Conservation (phyloP, 2,113 vertebrate species). For the Dipodomys stephensi region DNA sequence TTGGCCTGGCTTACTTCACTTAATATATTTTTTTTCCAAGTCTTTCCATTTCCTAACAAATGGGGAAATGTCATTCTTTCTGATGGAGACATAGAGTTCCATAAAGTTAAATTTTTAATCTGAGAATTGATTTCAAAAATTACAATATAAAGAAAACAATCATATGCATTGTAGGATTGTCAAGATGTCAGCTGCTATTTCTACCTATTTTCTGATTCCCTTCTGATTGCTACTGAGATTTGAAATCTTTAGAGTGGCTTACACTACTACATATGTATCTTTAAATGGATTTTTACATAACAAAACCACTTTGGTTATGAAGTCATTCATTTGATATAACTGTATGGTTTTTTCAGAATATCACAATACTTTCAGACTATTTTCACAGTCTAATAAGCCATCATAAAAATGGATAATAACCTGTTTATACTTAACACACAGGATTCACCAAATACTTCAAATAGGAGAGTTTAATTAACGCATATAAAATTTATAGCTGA, state of each 20-base stretch:
- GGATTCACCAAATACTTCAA: neutral
- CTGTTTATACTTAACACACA: neutral
- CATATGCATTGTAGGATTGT: neutral
- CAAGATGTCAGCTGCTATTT: neutral
- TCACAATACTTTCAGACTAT: neutral
- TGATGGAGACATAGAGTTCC: too few species aligned
- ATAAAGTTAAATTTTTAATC: too few species aligned
- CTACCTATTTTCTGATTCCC: neutral
- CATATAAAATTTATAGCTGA: neutral
- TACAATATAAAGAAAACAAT: neutral
- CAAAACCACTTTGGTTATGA: neutral
- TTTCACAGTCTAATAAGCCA: neutral
- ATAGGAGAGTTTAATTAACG: neutral
- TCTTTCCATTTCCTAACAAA: too few species aligned
- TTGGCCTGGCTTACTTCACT: too few species aligned
- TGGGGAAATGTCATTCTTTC: too few species aligned
- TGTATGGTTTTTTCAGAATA: neutral
- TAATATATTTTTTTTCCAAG: too few species aligned
- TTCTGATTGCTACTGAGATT: constrained; percentile 13
- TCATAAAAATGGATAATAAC: too few species aligned
- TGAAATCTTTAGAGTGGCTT: neutral
- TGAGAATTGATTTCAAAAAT: neutral
- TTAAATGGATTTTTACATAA: neutral
- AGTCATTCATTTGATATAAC: neutral
- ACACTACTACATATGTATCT: neutral